A percentile compares a stretch with the other conserved stretches of the same genome.
Conservation (phyloP, 2,797 vertebrate genomes). For the Tamandua tetradactyla region DNA sequence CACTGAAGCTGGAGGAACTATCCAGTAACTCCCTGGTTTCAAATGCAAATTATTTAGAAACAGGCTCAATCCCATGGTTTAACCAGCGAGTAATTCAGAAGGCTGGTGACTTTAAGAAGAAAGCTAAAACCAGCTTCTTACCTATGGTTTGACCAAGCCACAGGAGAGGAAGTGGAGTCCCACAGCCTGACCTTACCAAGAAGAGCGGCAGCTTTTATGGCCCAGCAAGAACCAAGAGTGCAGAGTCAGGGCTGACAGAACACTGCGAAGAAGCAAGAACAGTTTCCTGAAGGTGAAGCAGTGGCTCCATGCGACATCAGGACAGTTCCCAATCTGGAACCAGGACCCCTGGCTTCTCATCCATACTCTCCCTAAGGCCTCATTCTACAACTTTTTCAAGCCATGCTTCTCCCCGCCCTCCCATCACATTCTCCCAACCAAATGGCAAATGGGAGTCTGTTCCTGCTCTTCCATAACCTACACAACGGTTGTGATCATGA, state of each 20-base stretch:
- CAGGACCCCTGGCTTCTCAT: too few species aligned
- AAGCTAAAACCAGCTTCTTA: neutral
- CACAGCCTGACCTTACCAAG: neutral
- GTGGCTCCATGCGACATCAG: accelerated
- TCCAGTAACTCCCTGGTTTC: neutral
- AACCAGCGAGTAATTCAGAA: neutral
- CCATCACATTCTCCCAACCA: neutral
- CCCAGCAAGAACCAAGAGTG: too few species aligned
- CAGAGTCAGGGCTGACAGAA: neutral
- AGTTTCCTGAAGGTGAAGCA: neutral
- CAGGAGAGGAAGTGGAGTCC: neutral
- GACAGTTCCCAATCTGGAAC: neutral
- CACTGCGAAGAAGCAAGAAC: neutral
- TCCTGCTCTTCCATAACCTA: neutral
- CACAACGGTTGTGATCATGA: accelerated
- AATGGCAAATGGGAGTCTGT: neutral
- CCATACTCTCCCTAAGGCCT: accelerated
- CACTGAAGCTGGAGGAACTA: neutral
- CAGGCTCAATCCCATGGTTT: too few species aligned
- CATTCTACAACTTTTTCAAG: neutral
- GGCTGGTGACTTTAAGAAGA: neutral
- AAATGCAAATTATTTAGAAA: too few species aligned
- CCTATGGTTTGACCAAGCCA: neutral
- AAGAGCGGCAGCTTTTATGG: accelerated
- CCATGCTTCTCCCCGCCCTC: too few species aligned